Evolutionary conservation across 2,888 invertebrate genomes (phyloP).

Genomic region (Thymelicus sylvestris): DNA sequence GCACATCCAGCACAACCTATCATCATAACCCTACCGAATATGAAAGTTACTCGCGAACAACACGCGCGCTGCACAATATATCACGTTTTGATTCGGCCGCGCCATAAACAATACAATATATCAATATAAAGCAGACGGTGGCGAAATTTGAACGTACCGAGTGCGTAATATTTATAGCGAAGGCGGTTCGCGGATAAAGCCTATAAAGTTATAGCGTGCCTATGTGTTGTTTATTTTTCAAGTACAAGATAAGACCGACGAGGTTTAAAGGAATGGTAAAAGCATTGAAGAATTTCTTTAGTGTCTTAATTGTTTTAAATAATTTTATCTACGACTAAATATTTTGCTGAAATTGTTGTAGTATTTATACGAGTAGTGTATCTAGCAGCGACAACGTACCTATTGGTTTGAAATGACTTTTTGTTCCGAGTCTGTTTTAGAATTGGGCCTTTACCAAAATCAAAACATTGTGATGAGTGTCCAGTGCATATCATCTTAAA

Average conservation of each 20-base stretch:
- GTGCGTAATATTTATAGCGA: constrained; percentile 79
- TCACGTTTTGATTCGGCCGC: constrained; percentile 84
- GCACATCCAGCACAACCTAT: constrained; percentile 61
- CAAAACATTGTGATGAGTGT: no score
- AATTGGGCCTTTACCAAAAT: no score
- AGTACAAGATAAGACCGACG: constrained; percentile 41
- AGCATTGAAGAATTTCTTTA: neutral
- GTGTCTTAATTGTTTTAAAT: neutral
- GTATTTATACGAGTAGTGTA: no score
- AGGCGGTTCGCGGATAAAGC: constrained; percentile 51
- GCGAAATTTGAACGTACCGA: constrained; percentile 83
- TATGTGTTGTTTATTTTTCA: constrained; percentile 48
- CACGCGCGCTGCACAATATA: constrained; percentile 79
- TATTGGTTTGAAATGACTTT: no score
- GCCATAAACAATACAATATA: constrained; percentile 85
- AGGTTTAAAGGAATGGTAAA: neutral
- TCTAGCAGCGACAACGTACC: no score
- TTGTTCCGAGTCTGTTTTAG: no score
- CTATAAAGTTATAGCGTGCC: constrained; percentile 51
- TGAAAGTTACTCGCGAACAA: constrained; percentile 81
- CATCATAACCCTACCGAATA: constrained; percentile 78
- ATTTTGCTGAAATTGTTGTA: no score
- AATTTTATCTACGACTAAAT: no score
- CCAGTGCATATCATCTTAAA: neutral
- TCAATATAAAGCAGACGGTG: constrained; percentile 85